Base-by-base conservation (phyloP, 2,797 vertebrate genomes). In the Pangasius macronema region DNA sequence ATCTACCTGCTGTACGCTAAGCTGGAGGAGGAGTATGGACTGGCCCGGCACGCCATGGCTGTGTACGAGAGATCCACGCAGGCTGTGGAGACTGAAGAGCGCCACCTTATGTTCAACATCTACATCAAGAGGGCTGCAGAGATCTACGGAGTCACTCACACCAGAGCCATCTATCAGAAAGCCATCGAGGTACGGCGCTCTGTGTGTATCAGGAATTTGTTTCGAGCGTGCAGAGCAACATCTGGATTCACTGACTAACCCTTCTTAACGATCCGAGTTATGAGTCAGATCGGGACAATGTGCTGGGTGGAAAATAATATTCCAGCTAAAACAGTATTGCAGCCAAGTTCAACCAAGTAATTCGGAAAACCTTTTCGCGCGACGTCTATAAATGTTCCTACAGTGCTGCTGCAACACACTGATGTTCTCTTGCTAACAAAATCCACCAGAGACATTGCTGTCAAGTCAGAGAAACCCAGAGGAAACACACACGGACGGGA, bases 71-170 rank as follows among this genome's bases (percentile, higher is more conserved):
- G 98, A 0, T 97, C 97, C 76, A 98, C 98, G 0, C 92, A 96
- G 79, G 97, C 97, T 0, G 98, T 99, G 73, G 97, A 97, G 85
- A 92, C 94, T 0, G 92, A 92, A 0, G 97, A 99, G 92, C 96
- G 96, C 87, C 97, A 97, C 13, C 96, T 97, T 55, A 99, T 99
- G 97, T 99, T 97, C 92, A 98, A 99, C 91, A 98, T 99, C 91
- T 98, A 98, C 94, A 98, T 98, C 92, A 97, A 97, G 93, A 95
- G 97, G 83, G 98, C 98, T 0, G 98, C 97, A 0, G 97, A 99
- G 93, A 97, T 99, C 90, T 99, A 99, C 4, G 98, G 98, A 0
- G 97, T 99, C 89, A 99, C 97, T 6, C 97, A 98, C 92, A 99
- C 98, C 10, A 96, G 97, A 30, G 94, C 95, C 87, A 99, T 99